These are phyloP conservation scores for Acanthurus tractus DNA, from an alignment of 2,797 vertebrate genomes.

Conservation along the genomic window DNA sequence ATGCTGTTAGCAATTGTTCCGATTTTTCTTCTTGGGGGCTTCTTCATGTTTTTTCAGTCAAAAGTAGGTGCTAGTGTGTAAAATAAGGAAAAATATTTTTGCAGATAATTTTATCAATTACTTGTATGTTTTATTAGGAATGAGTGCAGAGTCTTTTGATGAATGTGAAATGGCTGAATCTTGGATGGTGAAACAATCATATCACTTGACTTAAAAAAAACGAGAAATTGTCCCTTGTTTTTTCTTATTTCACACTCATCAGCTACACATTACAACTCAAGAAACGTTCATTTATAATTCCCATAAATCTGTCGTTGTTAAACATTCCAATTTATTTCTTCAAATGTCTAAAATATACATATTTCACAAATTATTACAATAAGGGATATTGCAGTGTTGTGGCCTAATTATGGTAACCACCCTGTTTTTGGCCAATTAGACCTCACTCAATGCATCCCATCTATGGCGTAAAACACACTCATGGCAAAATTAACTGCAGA, in stretches of 20 bases:
- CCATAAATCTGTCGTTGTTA: conserved; percentile 73
- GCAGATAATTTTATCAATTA: conserved; percentile 77
- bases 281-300: conserved; percentile 62
- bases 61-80: conserved; percentile 68
- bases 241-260: conserved; percentile 56
- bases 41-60: conserved; percentile 54
- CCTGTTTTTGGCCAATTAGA: conserved; percentile 70
- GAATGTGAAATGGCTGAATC: conserved; percentile 69
- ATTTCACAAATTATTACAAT: conserved; percentile 87
- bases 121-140: conserved; percentile 80
- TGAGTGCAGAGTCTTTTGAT: conserved; percentile 73
- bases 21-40: conserved; percentile 37
- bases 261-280: conserved; percentile 61
- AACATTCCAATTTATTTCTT: conserved; percentile 86
- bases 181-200: conserved; percentile 75
- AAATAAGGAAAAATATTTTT: conserved; percentile 80
- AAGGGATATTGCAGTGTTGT: conserved; percentile 79
- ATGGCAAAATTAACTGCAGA: conserved; percentile 71
- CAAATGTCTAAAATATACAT: conserved; percentile 87
- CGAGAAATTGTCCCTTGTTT: conserved; percentile 52
- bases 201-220: conserved; percentile 59
- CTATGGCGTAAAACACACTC: conserved; percentile 59
- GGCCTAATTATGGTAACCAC: conserved; percentile 74
- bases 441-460: conserved; percentile 46
- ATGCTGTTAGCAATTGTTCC: conserved; percentile 25